These are phyloP conservation scores for Agrotis segetum DNA, from an alignment of 2,888 invertebrate species.

Conservation along the genomic window DNA sequence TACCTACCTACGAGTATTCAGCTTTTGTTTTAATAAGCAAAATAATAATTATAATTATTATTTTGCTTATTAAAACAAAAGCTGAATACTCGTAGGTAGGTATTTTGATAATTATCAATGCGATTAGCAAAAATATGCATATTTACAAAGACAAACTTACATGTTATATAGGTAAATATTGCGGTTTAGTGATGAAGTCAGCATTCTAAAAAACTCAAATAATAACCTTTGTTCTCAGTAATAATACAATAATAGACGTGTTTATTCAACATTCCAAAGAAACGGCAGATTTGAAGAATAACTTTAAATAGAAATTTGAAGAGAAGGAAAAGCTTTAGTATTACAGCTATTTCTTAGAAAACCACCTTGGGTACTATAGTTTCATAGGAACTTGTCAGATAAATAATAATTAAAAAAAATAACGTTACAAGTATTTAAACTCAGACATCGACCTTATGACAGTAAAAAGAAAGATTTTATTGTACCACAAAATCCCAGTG, in stretches of 20 bases:
- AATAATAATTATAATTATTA: too few relatives aligned
- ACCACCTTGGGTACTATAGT: too few relatives aligned
- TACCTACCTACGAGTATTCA: background rate
- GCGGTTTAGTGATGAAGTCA: slow-evolving; percentile 37
- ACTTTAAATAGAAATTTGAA: slow-evolving; percentile 3
- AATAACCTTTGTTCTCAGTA: slow-evolving; percentile 33
- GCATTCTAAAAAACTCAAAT: slow-evolving; percentile 1
- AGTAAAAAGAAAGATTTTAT: too few relatives aligned
- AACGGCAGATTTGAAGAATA: background rate
- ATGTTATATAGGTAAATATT: slow-evolving; percentile 17
- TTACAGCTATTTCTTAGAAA: background rate
- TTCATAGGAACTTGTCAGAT: too few relatives aligned
- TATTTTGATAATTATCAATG: too few relatives aligned
- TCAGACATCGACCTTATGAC: too few relatives aligned
- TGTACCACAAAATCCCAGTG: too few relatives aligned
- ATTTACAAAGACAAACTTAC: slow-evolving; percentile 22
- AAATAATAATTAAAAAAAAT: too few relatives aligned
- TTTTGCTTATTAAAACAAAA: too few relatives aligned
- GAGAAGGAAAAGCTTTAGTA: background rate
- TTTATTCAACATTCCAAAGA: background rate
- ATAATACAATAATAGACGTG: slow-evolving; percentile 4
- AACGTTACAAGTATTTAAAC: too few relatives aligned
- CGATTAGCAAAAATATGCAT: background rate
- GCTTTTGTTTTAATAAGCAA: slow-evolving; percentile 1
- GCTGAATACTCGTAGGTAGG: too few relatives aligned